These are phyloP conservation scores for Drosophila subobscura DNA, from an alignment of 1,140 invertebrate genomes.

Conservation along the genomic window DNA sequence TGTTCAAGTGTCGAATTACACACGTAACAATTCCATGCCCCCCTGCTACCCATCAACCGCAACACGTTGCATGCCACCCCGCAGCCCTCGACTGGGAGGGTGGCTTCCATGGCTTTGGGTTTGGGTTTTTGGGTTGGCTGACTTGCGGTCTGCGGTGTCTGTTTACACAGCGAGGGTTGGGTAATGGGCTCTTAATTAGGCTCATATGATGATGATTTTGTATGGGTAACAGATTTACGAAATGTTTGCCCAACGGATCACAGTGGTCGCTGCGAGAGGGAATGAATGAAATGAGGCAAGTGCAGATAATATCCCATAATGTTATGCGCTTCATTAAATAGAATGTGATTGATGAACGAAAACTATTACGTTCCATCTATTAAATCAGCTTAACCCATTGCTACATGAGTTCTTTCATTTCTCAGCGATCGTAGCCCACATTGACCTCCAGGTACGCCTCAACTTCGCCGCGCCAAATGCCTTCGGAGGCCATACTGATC, in stretches of 20 bases:
- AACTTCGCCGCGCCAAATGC: neutral
- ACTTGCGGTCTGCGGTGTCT: conserved; percentile 74
- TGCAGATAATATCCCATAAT: neutral
- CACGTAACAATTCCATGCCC: conserved; percentile 41
- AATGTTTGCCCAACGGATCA: conserved; percentile 16
- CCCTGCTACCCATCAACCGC: neutral
- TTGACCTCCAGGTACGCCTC: conserved; percentile 10
- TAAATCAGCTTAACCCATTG: neutral
- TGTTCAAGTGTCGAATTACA: conserved; percentile 69
- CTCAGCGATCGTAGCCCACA: conserved; percentile 1
- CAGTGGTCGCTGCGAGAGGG: too few species aligned
- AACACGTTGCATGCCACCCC: conserved; percentile 41
- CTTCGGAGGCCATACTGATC: neutral
- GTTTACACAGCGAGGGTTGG: conserved; percentile 57
- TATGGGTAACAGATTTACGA: conserved; percentile 37
- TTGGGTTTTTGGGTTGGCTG: conserved; percentile 18
- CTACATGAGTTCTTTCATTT: neutral
- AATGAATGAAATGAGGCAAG: too few species aligned
- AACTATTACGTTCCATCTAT: neutral
- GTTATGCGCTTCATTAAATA: conserved; percentile 17
- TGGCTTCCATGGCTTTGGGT: conserved; percentile 12
- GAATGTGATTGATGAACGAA: neutral
- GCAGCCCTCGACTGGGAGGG: conserved; percentile 8
- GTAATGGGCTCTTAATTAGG: conserved; percentile 81
- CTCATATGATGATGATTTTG: conserved; percentile 67